Evolutionary conservation across 2,113 vertebrate species (phyloP).

Genomic region (Lycaon pictus): DNA sequence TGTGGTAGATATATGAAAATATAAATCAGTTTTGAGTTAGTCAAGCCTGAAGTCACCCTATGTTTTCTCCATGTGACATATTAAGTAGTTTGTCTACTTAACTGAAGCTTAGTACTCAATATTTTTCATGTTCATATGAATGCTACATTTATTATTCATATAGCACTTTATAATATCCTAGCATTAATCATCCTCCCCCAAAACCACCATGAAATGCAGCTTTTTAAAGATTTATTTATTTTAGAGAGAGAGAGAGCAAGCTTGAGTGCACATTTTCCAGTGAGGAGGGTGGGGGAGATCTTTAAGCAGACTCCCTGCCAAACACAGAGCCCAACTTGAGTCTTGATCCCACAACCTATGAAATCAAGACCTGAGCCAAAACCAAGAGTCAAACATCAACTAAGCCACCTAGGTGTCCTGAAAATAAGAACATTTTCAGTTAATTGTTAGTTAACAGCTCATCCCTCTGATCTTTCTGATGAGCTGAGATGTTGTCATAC

Average conservation of each 20-base stretch:
- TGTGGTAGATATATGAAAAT: background rate
- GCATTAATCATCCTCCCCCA: background rate
- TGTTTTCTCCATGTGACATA: background rate
- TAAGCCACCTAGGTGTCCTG: background rate
- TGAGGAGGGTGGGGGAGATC: background rate
- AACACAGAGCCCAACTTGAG: background rate
- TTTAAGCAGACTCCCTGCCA: background rate
- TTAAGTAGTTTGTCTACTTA: background rate
- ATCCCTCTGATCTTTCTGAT: background rate
- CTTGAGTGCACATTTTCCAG: no score
- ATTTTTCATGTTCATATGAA: conserved; percentile 5
- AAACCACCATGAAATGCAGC: background rate
- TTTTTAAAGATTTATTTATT: background rate
- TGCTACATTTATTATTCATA: background rate
- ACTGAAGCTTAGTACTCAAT: background rate
- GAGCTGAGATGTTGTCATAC: background rate
- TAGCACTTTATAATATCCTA: background rate
- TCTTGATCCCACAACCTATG: background rate
- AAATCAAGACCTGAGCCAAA: background rate
- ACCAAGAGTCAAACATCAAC: background rate
- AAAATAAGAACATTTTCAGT: background rate
- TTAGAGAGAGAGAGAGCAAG: background rate
- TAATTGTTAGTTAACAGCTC: background rate
- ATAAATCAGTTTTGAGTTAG: background rate
- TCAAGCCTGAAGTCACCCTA: background rate